Percentiles rank a stretch among this genome's conserved stretches.
Conservation (phyloP, 2,797 vertebrate genomes). For the Fundulus diaphanus region DNA sequence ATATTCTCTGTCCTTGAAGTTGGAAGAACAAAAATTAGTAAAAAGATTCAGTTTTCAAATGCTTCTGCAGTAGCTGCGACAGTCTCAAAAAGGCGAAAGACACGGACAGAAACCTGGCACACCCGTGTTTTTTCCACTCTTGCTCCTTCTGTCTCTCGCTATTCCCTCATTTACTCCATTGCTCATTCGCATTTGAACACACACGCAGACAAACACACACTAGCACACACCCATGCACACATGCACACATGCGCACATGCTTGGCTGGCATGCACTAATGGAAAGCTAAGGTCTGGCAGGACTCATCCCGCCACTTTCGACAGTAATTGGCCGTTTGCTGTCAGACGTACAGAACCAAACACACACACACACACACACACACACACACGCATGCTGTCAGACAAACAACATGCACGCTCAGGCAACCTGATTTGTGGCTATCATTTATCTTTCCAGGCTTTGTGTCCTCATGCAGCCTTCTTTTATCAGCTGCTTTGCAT, state of each 20-base stretch:
- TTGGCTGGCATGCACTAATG: constrained; percentile 71
- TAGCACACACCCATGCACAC: constrained; percentile 43
- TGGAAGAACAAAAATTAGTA: constrained; percentile 12
- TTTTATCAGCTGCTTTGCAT: constrained; percentile 70
- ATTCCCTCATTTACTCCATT: constrained; percentile 60
- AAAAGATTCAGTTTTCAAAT: constrained; percentile 23
- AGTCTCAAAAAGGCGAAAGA: constrained; percentile 33
- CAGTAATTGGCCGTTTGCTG: constrained; percentile 77
- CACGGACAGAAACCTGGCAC: constrained; percentile 24
- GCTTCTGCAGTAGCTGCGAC: constrained; percentile 32
- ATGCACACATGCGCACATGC: constrained; percentile 52
- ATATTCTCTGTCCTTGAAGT: constrained; percentile 3
- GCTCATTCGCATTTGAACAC: constrained; percentile 28
- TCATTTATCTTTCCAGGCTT: constrained; percentile 60
- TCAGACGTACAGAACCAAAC: constrained; percentile 61
- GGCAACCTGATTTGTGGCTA: constrained; percentile 54
- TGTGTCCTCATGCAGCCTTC: constrained; percentile 55
- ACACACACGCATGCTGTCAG: neutral
- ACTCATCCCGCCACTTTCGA: constrained; percentile 73
- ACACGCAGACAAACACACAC: constrained; percentile 30
- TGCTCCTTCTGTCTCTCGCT: constrained; percentile 61
- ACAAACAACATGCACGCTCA: constrained; percentile 26
- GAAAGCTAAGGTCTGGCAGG: constrained; percentile 77
- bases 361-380: constrained; percentile 30
- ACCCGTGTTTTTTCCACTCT: constrained; percentile 54